These are phyloP conservation scores for Hipposideros armiger DNA, from an alignment of 2,113 vertebrate genomes.

Conservation along the genomic window DNA sequence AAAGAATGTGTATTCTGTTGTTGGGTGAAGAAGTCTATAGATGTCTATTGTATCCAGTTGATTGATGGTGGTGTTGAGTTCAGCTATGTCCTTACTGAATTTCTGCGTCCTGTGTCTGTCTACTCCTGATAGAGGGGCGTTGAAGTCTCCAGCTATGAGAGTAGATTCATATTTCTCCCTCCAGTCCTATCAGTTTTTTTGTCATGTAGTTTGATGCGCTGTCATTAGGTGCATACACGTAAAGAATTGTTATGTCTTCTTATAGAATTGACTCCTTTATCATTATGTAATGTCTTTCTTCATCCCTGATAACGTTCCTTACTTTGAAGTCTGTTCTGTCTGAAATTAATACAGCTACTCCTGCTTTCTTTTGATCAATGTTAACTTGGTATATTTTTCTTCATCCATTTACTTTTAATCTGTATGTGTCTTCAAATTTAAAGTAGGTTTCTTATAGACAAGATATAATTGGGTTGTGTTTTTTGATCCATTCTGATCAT, in stretches of 20 bases:
- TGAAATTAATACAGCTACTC: background rate
- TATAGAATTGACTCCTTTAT: background rate
- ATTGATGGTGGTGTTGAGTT: background rate
- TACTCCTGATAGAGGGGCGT: background rate
- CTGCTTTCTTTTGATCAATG: background rate
- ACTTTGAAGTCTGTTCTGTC: background rate
- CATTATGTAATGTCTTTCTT: background rate
- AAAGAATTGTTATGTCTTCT: background rate
- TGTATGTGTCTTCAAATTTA: background rate
- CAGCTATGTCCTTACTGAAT: background rate
- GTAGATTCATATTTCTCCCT: background rate
- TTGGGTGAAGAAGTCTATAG: background rate
- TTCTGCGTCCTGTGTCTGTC: background rate
- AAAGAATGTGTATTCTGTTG: background rate
- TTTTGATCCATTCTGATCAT: background rate
- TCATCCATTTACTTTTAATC: background rate
- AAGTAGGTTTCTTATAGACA: background rate
- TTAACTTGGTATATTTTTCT: background rate
- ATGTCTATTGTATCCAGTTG: background rate
- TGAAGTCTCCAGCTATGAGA: background rate
- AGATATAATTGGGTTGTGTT: background rate
- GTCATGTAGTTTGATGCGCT: background rate
- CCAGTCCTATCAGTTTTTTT: background rate
- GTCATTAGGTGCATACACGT: background rate
- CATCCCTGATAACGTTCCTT: background rate